phyloP scores from a whole-genome alignment of 2,113 vertebrate species.

The Orientallactaga bullata region DNA sequence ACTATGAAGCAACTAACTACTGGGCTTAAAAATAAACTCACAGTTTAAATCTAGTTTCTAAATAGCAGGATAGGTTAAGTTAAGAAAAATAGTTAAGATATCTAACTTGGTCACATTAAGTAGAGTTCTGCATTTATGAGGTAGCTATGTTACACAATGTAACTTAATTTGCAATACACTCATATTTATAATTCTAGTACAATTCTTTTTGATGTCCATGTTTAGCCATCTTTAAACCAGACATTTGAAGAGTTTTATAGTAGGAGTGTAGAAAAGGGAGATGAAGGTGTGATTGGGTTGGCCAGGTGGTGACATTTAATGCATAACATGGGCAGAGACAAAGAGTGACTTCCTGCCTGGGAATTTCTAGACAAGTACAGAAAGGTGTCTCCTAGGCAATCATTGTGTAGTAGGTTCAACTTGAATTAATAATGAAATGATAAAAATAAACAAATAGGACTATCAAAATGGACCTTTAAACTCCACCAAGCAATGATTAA shows the following conservation, averaged over 20 bases:
- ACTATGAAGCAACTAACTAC: neutral
- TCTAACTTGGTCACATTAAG: slow-evolving; percentile 10
- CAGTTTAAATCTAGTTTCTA: neutral
- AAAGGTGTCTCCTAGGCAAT: neutral
- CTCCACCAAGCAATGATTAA: neutral
- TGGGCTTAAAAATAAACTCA: neutral
- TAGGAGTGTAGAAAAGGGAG: neutral
- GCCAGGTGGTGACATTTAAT: neutral
- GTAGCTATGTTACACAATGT: neutral
- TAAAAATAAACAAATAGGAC: neutral
- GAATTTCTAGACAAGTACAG: neutral
- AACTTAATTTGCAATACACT: slow-evolving; percentile 16
- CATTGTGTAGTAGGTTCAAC: neutral
- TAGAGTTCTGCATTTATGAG: slow-evolving; percentile 15
- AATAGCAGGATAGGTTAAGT: slow-evolving; percentile 17
- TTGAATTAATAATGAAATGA: neutral
- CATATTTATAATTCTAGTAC: slow-evolving; percentile 2
- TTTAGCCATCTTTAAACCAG: neutral
- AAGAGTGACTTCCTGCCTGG: neutral
- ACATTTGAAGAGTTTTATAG: neutral
- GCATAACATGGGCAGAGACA: neutral
- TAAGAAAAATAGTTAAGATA: slow-evolving; percentile 18
- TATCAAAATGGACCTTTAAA: neutral
- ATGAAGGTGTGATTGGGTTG: neutral
- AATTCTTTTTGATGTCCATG: neutral